These are phyloP conservation scores for Dicaeum eximium DNA, from an alignment of 2,113 vertebrate species.

Conservation along the genomic window DNA sequence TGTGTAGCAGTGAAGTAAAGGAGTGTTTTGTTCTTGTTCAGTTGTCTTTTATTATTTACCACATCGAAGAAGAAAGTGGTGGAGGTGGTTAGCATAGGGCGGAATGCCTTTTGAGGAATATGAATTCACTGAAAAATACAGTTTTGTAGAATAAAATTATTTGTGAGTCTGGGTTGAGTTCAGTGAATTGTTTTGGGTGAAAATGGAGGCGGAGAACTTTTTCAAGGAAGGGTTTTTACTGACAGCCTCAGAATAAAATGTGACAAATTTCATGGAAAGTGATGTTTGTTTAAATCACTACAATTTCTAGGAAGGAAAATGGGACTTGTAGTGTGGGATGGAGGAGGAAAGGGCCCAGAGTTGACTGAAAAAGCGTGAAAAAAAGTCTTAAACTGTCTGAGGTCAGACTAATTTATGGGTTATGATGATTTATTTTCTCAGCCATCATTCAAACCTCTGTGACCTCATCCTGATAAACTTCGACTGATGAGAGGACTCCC, in stretches of 20 bases:
- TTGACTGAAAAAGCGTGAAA: neutral
- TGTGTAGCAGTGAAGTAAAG: neutral
- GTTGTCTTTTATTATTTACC: neutral
- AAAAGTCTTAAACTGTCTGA: neutral
- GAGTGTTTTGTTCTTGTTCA: neutral
- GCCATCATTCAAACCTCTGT: neutral
- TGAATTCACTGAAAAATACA: neutral
- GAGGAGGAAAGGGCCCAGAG: neutral
- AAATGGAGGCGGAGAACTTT: neutral
- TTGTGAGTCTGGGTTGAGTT: neutral
- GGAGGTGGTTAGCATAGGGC: neutral
- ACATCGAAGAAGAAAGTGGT: neutral
- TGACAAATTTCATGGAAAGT: neutral
- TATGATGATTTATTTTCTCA: neutral
- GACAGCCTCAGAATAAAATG: neutral
- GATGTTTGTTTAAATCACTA: neutral
- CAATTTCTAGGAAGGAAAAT: neutral
- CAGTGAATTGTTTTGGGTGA: neutral
- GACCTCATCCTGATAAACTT: neutral
- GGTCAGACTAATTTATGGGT: neutral
- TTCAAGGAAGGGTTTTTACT: neutral
- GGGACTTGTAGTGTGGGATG: neutral
- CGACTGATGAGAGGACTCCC: neutral
- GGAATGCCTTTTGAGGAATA: neutral
- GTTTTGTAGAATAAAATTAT: neutral